Base-by-base conservation (phyloP, 2,113 vertebrate species). In the Monopterus albus region DNA sequence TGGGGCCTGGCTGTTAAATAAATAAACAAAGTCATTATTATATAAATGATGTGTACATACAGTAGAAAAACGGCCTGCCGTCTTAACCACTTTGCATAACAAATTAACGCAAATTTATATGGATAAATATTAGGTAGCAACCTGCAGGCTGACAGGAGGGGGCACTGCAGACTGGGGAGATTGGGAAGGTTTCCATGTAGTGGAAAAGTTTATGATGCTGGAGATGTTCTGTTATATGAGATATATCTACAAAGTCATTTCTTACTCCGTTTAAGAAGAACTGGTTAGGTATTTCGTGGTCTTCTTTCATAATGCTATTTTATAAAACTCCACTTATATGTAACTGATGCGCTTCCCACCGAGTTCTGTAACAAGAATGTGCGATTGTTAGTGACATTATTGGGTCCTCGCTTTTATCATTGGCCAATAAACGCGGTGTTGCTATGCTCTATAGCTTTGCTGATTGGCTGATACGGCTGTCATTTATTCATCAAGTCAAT, bases 401-500 rank as follows among this genome's bases (percentile, higher is more conserved):
- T 89, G 80, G 82, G 47, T 65, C 40, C 7, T 47, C 12, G 7
- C 17, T n/a, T 57, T 11, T 26, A 6, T 57, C 11, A 10, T 71
- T 5, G 62, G 43, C 91, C 92, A 93, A 93, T 92, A 28, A 70
- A 18, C 56, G 29, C 21, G 14, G 53, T 91, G 93, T 92, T 93
- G 92, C 91, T 91, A 92, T 90, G 90, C 87, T 20, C 8, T 8
- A 58, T 68, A 76, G 7, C 15, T 28, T 53, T 12, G 7, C 39
- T 82, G 83, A 91, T 92, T 93, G 91, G 92, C 53, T 69, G 60
- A 61, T 7, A 7, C 6, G 6, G 26, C 42, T 88, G 91, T 87
- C 92, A 86, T 1, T 91, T n/a, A 81, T 56, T 40, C 28, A 26
- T 46, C 36, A 55, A 36, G 25, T 31, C 31, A 50, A 73, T 9